A percentile compares a stretch with the other conserved stretches of the same genome.
Conservation (phyloP, 2,113 vertebrate species). For the Microtus richardsoni region DNA sequence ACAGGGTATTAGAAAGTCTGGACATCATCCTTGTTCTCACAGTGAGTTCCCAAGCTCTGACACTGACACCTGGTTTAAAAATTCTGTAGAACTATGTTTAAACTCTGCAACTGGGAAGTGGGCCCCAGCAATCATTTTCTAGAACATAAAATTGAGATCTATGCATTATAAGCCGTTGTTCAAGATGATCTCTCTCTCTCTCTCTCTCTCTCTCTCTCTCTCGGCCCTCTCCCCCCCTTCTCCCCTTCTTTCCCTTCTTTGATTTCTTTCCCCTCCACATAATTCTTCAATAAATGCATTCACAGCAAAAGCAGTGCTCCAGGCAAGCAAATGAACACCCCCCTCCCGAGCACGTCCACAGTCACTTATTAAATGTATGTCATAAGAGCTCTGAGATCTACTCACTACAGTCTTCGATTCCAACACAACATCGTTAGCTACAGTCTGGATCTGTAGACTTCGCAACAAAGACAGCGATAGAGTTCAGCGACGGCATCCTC, state of each 20-base stretch:
- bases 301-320: neutral
- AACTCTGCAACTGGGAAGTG: neutral
- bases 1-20: neutral
- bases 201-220: rapidly evolving
- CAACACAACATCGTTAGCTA: neutral
- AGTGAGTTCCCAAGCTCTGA: neutral
- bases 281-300: neutral
- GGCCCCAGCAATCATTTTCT: neutral
- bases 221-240: too few species aligned
- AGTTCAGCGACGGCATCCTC: neutral
- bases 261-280: rapidly evolving
- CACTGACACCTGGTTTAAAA: neutral
- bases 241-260: rapidly evolving
- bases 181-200: neutral
- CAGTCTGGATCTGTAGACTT: neutral
- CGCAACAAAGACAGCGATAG: neutral
- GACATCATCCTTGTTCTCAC: neutral
- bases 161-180: neutral
- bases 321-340: neutral
- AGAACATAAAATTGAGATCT: neutral
- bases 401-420: neutral
- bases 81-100: neutral
- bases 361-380: neutral
- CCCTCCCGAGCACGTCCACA: neutral
- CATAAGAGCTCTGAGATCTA: neutral